These are phyloP conservation scores for Linepithema humile DNA, from an alignment of 1,140 invertebrate species.

Conservation along the genomic window DNA sequence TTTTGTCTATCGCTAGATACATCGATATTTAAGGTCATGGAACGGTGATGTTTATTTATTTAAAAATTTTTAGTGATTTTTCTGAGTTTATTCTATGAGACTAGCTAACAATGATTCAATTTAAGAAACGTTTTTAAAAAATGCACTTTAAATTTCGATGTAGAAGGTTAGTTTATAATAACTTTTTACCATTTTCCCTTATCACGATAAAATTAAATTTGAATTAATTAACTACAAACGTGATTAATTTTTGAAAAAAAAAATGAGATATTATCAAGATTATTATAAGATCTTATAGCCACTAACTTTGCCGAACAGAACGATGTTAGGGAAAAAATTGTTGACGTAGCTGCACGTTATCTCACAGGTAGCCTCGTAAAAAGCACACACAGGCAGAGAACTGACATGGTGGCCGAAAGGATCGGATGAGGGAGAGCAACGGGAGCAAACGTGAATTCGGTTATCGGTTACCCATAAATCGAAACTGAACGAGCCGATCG, in stretches of 20 bases:
- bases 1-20: background rate
- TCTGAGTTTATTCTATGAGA: background rate
- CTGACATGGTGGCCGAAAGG: conserved; percentile 40
- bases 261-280: background rate
- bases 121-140: background rate
- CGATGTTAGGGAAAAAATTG: conserved; percentile 38
- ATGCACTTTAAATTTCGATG: no score
- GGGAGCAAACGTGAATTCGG: conserved; percentile 59
- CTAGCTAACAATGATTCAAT: background rate
- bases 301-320: background rate
- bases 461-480: conserved; percentile 74
- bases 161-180: no score
- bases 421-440: conserved; percentile 11
- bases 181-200: no score
- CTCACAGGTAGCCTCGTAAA: conserved; percentile 63
- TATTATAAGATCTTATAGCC: conserved; percentile 11
- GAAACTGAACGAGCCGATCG: conserved; percentile 70
- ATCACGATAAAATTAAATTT: background rate
- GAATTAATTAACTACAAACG: background rate
- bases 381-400: conserved; percentile 42
- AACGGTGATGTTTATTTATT: background rate
- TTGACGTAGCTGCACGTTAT: conserved; percentile 51
- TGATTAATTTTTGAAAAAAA: background rate
- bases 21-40: background rate
- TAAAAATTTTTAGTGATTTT: background rate